phyloP scores from a whole-genome alignment of 2,888 invertebrate genomes.

The Anthophora plumipes region DNA sequence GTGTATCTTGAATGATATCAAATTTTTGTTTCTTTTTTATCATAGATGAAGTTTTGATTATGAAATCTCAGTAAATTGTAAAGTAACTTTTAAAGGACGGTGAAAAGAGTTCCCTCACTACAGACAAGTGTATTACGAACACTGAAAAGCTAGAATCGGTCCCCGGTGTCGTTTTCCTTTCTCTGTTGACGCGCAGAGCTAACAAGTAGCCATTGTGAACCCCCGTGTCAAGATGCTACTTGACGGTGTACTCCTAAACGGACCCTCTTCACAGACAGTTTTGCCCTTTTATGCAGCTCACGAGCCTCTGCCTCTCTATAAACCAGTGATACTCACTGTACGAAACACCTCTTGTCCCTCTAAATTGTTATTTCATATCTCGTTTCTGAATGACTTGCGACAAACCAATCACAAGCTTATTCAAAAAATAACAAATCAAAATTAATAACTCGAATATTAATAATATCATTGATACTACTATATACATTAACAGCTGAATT shows the following conservation, averaged over 20 bases:
- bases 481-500: too few species aligned
- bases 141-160: constrained; percentile 50
- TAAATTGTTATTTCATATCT: background rate
- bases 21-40: too few species aligned
- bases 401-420: too few species aligned
- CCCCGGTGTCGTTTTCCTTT: constrained; percentile 62
- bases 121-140: constrained; percentile 47
- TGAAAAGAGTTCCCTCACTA: background rate
- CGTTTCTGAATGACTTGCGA: too few species aligned
- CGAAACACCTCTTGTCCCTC: background rate
- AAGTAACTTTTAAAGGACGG: background rate
- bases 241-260: constrained; percentile 71
- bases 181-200: constrained; percentile 75
- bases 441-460: too few species aligned
- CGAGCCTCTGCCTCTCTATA: constrained; percentile 12
- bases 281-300: constrained; percentile 49
- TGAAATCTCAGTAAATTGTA: background rate
- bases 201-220: constrained; percentile 81
- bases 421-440: too few species aligned
- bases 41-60: background rate
- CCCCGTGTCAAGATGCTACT: constrained; percentile 82
- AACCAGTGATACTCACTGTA: constrained; percentile 31
- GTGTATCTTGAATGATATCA: too few species aligned
- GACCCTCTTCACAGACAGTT: constrained; percentile 62
- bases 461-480: too few species aligned